Evolutionary conservation across 1,140 invertebrate species (phyloP).

Genomic region (Rhyacophila brunnea): DNA sequence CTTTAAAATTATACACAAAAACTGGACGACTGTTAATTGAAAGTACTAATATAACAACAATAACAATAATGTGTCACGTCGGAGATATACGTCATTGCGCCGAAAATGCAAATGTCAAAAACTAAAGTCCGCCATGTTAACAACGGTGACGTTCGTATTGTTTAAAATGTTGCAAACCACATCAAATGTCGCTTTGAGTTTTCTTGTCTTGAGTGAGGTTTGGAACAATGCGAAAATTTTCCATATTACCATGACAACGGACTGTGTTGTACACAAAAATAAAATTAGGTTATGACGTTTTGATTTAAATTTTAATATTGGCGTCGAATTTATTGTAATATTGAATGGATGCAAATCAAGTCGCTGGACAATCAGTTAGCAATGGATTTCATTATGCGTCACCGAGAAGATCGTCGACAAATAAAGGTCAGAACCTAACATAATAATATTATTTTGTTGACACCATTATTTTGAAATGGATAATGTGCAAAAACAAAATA

Average conservation of each 20-base stretch:
- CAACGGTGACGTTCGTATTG: slow-evolving; percentile 15
- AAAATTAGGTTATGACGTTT: background rate
- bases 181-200: background rate
- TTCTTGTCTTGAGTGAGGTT: background rate
- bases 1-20: background rate
- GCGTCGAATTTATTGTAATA: background rate
- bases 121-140: slow-evolving; percentile 16
- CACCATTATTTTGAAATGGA: too few relatives aligned
- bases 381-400: slow-evolving; percentile 27
- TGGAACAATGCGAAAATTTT: slow-evolving; percentile 3
- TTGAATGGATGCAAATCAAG: slow-evolving; percentile 24
- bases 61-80: slow-evolving; percentile 9
- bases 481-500: too few relatives aligned
- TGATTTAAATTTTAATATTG: too few relatives aligned
- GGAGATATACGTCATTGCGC: slow-evolving; percentile 15
- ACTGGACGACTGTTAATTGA: background rate
- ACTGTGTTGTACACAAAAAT: slow-evolving; percentile 10
- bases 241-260: slow-evolving; percentile 11
- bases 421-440: too few relatives aligned
- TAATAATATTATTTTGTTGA: too few relatives aligned
- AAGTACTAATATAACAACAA: background rate
- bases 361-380: slow-evolving; percentile 21
- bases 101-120: slow-evolving; percentile 22
- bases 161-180: slow-evolving; percentile 3
- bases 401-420: slow-evolving; percentile 28